Percentiles rank a stretch among this genome's conserved stretches.
Evolutionary conservation across 1,140 invertebrate genomes (phyloP).

Genomic region (Aphelenchoides fujianensis): DNA sequence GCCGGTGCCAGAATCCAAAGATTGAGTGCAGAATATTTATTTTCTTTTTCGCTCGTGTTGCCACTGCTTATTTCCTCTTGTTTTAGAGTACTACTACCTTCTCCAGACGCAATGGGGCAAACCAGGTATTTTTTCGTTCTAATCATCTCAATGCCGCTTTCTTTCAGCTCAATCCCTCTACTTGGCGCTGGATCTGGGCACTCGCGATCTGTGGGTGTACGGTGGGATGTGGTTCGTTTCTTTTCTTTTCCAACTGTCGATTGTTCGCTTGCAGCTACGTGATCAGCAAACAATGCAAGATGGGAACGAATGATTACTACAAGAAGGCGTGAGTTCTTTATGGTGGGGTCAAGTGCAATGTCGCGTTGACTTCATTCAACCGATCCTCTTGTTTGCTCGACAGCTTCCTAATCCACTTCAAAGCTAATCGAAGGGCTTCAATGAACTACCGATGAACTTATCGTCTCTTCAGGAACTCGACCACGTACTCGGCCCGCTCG

Average conservation of each 20-base stretch:
- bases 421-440: not conserved
- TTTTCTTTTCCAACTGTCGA: no score
- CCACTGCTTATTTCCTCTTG: not conserved
- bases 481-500: not conserved
- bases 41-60: no score
- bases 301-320: slow-evolving; percentile 15
- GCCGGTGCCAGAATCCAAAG: no score
- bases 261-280: no score
- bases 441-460: no score
- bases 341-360: not conserved
- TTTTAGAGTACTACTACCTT: slow-evolving; percentile 11
- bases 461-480: slow-evolving; percentile 6
- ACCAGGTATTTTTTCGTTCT: slow-evolving; percentile 1
- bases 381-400: not conserved
- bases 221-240: slow-evolving; percentile 19
- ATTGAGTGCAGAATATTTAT: no score
- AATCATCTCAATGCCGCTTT: not conserved
- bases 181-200: slow-evolving; percentile 9
- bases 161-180: slow-evolving; percentile 7
- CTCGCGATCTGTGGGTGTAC: slow-evolving; percentile 13
- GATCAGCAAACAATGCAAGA: slow-evolving; percentile 2
- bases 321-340: not conserved
- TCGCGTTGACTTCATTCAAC: not conserved
- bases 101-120: slow-evolving; percentile 9
- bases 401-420: no score